Conservation (phyloP, 2,113 vertebrate species). For the Phasianus colchicus region DNA sequence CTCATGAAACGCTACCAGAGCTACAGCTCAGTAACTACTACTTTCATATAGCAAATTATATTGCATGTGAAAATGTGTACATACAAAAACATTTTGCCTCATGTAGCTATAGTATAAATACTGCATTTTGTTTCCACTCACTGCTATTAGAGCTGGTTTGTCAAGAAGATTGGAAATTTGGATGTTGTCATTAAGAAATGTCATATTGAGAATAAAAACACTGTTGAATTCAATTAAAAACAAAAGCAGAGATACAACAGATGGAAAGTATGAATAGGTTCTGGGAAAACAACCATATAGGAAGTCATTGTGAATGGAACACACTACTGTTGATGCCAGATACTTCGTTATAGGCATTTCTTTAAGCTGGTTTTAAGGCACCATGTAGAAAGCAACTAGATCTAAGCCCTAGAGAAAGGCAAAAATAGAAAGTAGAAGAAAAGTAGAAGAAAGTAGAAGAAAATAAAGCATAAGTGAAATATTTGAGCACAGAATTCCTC, state of each 20-base stretch:
- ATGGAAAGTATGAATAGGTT: neutral
- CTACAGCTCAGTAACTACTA: constrained; percentile 26
- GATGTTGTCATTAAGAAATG: neutral
- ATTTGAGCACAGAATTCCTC: neutral
- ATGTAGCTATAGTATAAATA: neutral
- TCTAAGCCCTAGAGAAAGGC: neutral
- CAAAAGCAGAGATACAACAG: neutral
- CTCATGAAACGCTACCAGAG: neutral
- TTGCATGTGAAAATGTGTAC: neutral
- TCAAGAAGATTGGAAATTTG: neutral
- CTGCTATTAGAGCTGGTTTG: neutral
- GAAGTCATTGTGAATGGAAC: neutral
- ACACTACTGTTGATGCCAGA: neutral
- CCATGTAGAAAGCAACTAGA: neutral
- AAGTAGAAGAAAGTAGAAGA: neutral
- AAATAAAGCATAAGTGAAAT: neutral
- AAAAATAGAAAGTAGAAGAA: neutral
- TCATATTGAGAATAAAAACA: neutral
- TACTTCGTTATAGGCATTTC: neutral
- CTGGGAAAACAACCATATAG: neutral
- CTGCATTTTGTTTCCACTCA: neutral
- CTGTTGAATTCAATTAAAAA: neutral
- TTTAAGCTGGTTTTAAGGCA: neutral
- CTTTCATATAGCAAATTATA: neutral
- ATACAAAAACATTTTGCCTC: neutral